A percentile compares a stretch with the other conserved stretches of the same genome.
These are phyloP conservation scores for Etheostoma cragini DNA, from an alignment of 2,113 vertebrate species.

Conservation along the genomic window DNA sequence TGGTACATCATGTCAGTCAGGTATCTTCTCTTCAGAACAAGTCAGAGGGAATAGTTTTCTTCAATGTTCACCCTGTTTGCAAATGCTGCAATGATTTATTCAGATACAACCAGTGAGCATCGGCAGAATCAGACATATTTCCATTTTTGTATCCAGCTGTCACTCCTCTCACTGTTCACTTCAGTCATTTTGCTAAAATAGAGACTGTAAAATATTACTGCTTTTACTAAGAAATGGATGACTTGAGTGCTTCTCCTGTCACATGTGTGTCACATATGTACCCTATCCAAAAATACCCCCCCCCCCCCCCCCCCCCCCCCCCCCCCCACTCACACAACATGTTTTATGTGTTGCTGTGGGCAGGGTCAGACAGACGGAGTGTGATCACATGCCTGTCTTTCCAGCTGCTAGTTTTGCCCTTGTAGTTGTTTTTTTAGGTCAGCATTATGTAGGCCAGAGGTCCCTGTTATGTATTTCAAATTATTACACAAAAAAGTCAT, in stretches of 20 bases:
- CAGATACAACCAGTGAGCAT: not conserved
- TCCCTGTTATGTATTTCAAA: not conserved
- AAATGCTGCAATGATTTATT: not conserved
- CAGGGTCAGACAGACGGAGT: not conserved
- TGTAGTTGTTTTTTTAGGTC: slow-evolving; percentile 35
- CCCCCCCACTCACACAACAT: not conserved
- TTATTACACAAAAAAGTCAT: too few species aligned
- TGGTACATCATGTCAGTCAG: too few species aligned
- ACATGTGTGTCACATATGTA: not conserved
- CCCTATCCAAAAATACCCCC: not conserved
- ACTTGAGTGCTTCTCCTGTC: not conserved
- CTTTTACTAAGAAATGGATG: not conserved
- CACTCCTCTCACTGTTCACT: not conserved
- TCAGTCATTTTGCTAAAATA: not conserved
- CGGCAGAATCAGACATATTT: not conserved
- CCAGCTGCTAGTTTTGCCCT: slow-evolving; percentile 14
- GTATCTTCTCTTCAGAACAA: not conserved
- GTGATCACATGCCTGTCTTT: not conserved
- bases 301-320: too few species aligned
- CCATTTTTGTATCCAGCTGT: not conserved
- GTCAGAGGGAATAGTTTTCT: not conserved
- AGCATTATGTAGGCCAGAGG: slow-evolving; percentile 37
- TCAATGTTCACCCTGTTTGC: not conserved
- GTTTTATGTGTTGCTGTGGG: not conserved
- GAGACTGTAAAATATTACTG: not conserved